Percentiles rank a stretch among this genome's conserved stretches.
Evolutionary conservation across 2,888 invertebrate genomes (phyloP).

Genomic region (Camponotus fellah): DNA sequence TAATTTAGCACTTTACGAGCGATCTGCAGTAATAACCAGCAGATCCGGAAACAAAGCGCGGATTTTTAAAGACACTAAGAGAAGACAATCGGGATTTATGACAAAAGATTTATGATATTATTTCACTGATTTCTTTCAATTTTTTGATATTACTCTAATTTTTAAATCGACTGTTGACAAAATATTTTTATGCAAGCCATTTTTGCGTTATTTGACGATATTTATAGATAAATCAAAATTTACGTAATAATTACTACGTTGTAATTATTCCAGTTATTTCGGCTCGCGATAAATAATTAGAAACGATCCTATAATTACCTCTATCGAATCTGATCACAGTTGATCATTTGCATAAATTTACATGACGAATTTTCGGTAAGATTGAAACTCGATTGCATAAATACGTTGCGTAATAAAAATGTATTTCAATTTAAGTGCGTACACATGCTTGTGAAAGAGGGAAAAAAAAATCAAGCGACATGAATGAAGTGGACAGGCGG

Average conservation of each 20-base stretch:
- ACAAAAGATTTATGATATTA: not conserved
- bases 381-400: slow-evolving; percentile 53
- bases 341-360: not conserved
- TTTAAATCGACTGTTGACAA: not conserved
- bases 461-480: slow-evolving; percentile 52
- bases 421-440: slow-evolving; percentile 19
- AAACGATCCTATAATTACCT: not conserved
- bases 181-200: not conserved
- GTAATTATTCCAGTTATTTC: not conserved
- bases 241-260: not conserved
- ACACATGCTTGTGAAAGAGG: slow-evolving; percentile 27
- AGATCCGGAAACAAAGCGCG: slow-evolving; percentile 17
- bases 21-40: slow-evolving; percentile 3
- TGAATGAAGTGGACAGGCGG: slow-evolving; percentile 37
- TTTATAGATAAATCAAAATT: not conserved
- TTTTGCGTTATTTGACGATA: not conserved
- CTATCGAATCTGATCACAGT: not conserved
- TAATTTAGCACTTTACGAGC: slow-evolving; percentile 63
- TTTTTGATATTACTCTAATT: not conserved
- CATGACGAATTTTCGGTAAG: slow-evolving; percentile 63
- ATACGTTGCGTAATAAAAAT: not conserved
- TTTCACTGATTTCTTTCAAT: not conserved
- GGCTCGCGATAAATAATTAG: not conserved
- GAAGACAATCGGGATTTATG: not conserved
- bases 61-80: not conserved